phyloP scores from a whole-genome alignment of 2,888 invertebrate genomes.

The Mimachlamys varia region DNA sequence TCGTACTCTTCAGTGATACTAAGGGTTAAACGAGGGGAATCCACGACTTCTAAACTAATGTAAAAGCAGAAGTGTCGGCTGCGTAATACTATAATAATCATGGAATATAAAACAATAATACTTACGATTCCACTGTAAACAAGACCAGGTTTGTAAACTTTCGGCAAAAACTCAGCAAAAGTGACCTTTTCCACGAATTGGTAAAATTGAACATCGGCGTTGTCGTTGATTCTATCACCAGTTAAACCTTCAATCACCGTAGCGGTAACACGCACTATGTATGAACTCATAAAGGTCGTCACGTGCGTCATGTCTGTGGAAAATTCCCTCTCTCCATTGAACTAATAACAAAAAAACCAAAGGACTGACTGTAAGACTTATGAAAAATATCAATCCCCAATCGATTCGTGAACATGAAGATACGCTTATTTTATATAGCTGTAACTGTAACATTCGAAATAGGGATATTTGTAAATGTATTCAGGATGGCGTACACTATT shows the following conservation, averaged over 20 bases:
- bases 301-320: not conserved
- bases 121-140: not conserved
- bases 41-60: no score
- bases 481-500: no score
- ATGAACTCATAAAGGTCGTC: not conserved
- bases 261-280: not conserved
- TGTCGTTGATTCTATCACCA: not conserved
- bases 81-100: no score
- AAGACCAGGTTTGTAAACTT: not conserved
- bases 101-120: not conserved
- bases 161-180: not conserved
- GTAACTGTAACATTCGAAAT: no score
- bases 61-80: no score
- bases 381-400: no score
- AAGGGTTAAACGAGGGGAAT: no score
- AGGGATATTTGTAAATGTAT: no score
- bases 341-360: not conserved
- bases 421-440: no score
- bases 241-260: not conserved
- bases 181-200: not conserved
- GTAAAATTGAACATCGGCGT: not conserved
- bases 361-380: no score
- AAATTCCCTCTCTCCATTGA: slow-evolving; percentile 23
- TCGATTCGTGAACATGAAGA: no score
- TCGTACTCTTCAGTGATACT: no score